Evolutionary conservation across 2,888 invertebrate genomes (phyloP), one percentile per base, ranked within the genome.

Genomic region (Eueremaeus valkanovi): DNA sequence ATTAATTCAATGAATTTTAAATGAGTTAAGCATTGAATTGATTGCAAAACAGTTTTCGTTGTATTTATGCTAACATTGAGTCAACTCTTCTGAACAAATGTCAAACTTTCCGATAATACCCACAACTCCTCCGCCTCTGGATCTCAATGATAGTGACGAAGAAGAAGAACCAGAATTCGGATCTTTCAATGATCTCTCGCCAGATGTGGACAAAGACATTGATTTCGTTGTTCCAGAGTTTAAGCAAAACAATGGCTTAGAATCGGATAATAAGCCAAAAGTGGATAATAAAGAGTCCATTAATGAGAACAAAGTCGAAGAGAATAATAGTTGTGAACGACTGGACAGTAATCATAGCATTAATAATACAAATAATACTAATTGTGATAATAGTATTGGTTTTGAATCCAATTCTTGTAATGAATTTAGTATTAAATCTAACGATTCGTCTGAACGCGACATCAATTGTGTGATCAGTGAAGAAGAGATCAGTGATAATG

Each of bases 81-180:
- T 29, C 11, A 13, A 27, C 1, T 58, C 21, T 58, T 31, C 24
- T 11, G 13, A n/a, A 16, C n/a, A 36, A 16, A 70, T 70, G 70
- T 70, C 70, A 27, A 70, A 70, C 42, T 70, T 70, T 27, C 70
- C 70, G 9, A 45, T 70, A 11, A 70, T 70, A 29, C 45, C 70
- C 18, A 70, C 70, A 24, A 70, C 70, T 45, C 70, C 70, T 40
- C 70, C 70, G 27, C 70, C 70, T 13, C 42, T 70, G 5, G 70
- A 70, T 18, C 2, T 5, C 29, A 70, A 70, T 45, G 70, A 45
- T 21, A 45, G 29, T 16, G 36, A 40, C 1, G 36, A 27, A 21
- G 70, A 70, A 42, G 68, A 68, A 13, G 68, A 68, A 21, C 40
- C 24, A 24, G 70, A 70, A 27, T 40, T 70, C 13, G 24, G 18